A percentile compares a stretch with the other conserved stretches of the same genome.
These are phyloP conservation scores for Pholis gunnellus DNA, from an alignment of 2,113 vertebrate genomes.

Conservation along the genomic window DNA sequence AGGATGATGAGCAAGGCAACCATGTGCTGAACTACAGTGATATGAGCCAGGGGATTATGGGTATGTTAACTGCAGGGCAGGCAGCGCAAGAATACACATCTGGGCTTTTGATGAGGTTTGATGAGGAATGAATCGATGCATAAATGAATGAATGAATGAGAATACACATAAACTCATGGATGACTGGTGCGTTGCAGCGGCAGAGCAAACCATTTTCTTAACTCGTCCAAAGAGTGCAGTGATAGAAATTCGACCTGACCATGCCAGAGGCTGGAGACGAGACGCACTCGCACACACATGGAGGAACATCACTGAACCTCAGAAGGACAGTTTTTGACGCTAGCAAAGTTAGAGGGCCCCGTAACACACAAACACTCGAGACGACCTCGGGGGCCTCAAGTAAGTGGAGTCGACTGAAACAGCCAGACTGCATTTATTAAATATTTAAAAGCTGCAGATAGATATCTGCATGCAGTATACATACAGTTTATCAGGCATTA, in stretches of 20 bases:
- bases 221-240: slow-evolving; percentile 45
- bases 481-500: neutral
- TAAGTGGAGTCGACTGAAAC: slow-evolving; percentile 21
- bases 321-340: slow-evolving; percentile 67
- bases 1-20: slow-evolving; percentile 58
- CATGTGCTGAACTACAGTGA: slow-evolving; percentile 47
- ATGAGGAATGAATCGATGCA: slow-evolving; percentile 12
- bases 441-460: neutral
- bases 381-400: slow-evolving; percentile 46
- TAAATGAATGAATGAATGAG: neutral
- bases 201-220: slow-evolving; percentile 47
- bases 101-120: slow-evolving; percentile 36
- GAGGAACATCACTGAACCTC: slow-evolving; percentile 64
- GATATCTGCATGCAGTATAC: neutral
- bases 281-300: slow-evolving; percentile 45
- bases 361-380: slow-evolving; percentile 42
- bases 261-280: slow-evolving; percentile 70
- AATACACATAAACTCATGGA: neutral
- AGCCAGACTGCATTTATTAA: slow-evolving; percentile 27
- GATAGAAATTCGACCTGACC: slow-evolving; percentile 78
- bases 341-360: slow-evolving; percentile 65
- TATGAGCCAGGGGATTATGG: slow-evolving; percentile 66
- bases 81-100: slow-evolving; percentile 34
- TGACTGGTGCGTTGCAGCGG: slow-evolving; percentile 59
- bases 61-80: slow-evolving; percentile 46